Percentiles rank a stretch among this genome's conserved stretches.
These are phyloP conservation scores for Choloepus hoffmanni DNA, from an alignment of 2,113 vertebrate genomes.

Conservation along the genomic window DNA sequence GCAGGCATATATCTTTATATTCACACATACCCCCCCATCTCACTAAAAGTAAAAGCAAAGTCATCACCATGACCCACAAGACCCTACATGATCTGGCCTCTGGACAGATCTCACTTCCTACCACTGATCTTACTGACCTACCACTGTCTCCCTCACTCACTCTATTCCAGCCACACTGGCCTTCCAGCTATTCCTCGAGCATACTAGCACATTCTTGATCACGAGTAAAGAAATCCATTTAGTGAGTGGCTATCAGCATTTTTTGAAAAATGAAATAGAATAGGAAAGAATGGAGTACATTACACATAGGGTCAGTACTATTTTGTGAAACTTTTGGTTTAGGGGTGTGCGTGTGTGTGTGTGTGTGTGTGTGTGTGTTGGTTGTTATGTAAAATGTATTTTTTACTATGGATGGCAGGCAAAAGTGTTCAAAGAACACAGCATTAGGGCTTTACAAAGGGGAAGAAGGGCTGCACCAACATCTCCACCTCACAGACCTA, in stretches of 20 bases:
- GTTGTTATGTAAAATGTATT: slow-evolving; percentile 2
- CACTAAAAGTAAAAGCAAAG: slow-evolving; percentile 53
- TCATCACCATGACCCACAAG: neutral
- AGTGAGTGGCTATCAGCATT: slow-evolving; percentile 25
- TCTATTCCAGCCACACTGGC: neutral
- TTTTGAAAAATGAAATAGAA: slow-evolving; percentile 30
- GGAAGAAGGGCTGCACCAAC: neutral
- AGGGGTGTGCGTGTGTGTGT: neutral
- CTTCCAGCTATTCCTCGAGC: neutral
- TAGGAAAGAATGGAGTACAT: slow-evolving; percentile 9
- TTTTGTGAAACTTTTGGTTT: slow-evolving; percentile 38
- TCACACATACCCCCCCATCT: neutral
- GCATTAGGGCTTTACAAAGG: slow-evolving; percentile 26
- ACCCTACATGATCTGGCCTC: neutral
- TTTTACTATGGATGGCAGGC: slow-evolving; percentile 17
- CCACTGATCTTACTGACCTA: neutral
- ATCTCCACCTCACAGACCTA: neutral
- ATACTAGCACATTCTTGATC: neutral
- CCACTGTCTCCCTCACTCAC: neutral
- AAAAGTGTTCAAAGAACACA: slow-evolving; percentile 42
- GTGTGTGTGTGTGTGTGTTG: neutral
- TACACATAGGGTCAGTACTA: neutral
- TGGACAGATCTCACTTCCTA: neutral
- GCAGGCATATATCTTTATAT: slow-evolving; percentile 40
- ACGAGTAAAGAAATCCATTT: slow-evolving; percentile 43